These are phyloP conservation scores for Dasypolia templi DNA, from an alignment of 2,888 invertebrate species.

Conservation along the genomic window DNA sequence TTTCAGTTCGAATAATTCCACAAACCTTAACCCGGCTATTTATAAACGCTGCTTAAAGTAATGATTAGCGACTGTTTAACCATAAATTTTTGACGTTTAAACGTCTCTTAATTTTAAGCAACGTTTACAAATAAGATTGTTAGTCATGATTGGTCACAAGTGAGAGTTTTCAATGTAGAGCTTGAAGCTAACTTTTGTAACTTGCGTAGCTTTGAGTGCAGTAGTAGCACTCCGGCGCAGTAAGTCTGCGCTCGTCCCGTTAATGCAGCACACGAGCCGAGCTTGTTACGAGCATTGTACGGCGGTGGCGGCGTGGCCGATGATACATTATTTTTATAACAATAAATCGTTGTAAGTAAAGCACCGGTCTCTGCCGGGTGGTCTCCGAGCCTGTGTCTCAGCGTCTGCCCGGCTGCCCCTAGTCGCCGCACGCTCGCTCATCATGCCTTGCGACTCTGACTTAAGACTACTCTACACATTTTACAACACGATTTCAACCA, in stretches of 20 bases:
- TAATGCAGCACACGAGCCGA: slow-evolving; percentile 81
- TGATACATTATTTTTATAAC: slow-evolving; percentile 91
- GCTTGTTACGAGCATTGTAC: slow-evolving; percentile 89
- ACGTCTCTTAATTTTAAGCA: too few species aligned
- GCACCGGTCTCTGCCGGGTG: slow-evolving; percentile 86
- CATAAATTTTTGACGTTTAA: too few species aligned
- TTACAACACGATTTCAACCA: slow-evolving; percentile 55
- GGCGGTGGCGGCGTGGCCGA: slow-evolving; percentile 77
- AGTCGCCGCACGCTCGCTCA: slow-evolving; percentile 71
- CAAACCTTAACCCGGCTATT: too few species aligned
- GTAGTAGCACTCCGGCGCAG: slow-evolving; percentile 54
- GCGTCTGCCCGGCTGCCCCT: slow-evolving; percentile 78
- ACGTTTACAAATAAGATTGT: too few species aligned
- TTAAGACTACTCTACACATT: slow-evolving; percentile 62
- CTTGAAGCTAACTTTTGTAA: not conserved
- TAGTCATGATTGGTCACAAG: not conserved
- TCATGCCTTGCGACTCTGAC: slow-evolving; percentile 64
- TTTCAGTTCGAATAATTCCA: not conserved
- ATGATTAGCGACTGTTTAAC: too few species aligned
- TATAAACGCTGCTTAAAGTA: too few species aligned
- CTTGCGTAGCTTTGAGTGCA: slow-evolving; percentile 59
- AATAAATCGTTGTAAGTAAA: slow-evolving; percentile 90
- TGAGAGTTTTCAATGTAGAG: not conserved
- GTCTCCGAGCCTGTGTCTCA: slow-evolving; percentile 76
- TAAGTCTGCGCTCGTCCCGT: slow-evolving; percentile 76